Conservation (phyloP, 2,113 vertebrate species). For the Syngnathus floridae region DNA sequence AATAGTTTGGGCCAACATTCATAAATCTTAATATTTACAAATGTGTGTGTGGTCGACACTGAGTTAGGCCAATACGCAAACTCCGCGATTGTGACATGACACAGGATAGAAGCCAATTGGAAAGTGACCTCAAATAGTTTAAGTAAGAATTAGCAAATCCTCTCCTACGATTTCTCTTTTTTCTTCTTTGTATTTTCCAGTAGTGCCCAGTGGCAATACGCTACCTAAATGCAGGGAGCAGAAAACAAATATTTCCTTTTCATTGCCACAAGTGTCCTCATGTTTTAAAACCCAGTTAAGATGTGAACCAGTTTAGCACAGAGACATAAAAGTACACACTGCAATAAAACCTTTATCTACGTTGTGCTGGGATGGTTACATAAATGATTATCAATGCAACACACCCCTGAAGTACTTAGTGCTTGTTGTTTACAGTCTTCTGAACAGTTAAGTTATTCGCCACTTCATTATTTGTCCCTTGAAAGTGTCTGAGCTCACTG, state of each 20-base stretch:
- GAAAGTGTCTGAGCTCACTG: neutral
- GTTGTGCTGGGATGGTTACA: neutral
- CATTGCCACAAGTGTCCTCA: neutral
- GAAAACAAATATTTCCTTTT: neutral
- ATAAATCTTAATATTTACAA: neutral
- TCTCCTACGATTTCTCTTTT: neutral
- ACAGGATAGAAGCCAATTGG: no score
- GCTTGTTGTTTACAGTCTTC: neutral
- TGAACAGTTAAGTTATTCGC: neutral
- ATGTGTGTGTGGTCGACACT: neutral
- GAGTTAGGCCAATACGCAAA: neutral
- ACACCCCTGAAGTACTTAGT: slow-evolving; percentile 10
- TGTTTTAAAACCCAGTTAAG: neutral
- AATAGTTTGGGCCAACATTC: neutral
- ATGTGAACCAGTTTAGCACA: no score
- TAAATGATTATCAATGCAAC: neutral
- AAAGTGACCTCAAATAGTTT: no score
- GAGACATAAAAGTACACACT: neutral
- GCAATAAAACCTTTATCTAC: slow-evolving; percentile 10
- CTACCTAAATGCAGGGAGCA: no score
- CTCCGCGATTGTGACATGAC: no score
- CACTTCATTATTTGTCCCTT: neutral
- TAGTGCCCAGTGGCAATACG: no score
- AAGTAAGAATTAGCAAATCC: no score
- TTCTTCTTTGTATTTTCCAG: neutral